Evolutionary conservation across 1,140 invertebrate species (phyloP), one percentile per base, ranked within the genome.

Genomic region (Zophobas atratus): DNA sequence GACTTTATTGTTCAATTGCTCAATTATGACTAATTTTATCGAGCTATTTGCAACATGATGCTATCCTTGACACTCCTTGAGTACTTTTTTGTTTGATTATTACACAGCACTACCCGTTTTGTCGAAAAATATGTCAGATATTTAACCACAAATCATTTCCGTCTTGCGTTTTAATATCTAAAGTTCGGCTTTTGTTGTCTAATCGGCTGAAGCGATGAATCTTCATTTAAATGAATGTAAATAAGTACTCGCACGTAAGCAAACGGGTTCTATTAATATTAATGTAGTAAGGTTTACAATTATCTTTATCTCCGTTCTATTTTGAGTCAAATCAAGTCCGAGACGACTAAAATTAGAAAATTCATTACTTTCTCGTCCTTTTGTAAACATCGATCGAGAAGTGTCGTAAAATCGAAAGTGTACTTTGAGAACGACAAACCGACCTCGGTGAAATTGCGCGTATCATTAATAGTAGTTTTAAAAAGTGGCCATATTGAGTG

Each of bases 401-500:
- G 49, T 51, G 49, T 20, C 49, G 49, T 51, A 51, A 20, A 20
- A 20, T 20, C 20, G 20, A 20, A 20, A 20, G 20, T 20, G 20
- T 20, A 20, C 20, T 20, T 20, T 20, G 20, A 20, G 20, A 20
- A 20, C 20, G n/a, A 20, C 20, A 5, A 20, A 4, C 2, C n/a
- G n/a, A 2, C 49, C 2, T 20, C 4, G 4, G 49, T 51, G 20
- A 20, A 51, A 20, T 51, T 6, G 49, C 43, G 72, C 49, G 72
- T 74, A 76, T 32, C 34, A 39, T 35, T 39, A 51, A 46, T 46
- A 46, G 43, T 46, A 46, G 3, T 8, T 46, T 4, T 51, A 51
- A 51, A 51, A 74, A 70, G 71, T 55, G 77, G 48, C 71, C 78
- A 76, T 79, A 84, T 82, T 82, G 80, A 81, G 79, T 80, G 78